These are phyloP conservation scores for Mus caroli DNA, from an alignment of 2,797 vertebrate species.

Conservation along the genomic window DNA sequence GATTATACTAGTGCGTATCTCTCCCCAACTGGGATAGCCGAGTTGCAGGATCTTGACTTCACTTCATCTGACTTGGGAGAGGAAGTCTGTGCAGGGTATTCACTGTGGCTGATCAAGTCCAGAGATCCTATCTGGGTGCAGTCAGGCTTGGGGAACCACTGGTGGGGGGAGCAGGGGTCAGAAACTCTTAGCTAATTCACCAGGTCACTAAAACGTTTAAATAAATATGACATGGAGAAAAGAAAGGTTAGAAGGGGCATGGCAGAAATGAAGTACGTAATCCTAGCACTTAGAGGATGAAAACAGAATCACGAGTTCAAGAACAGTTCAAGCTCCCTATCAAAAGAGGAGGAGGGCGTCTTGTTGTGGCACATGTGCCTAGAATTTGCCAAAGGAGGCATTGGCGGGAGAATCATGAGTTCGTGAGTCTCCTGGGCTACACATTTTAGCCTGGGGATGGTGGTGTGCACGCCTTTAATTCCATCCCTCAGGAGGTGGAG, in stretches of 20 bases:
- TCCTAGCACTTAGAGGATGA: background rate
- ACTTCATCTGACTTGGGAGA: background rate
- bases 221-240: background rate
- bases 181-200: background rate
- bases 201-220: constrained; percentile 5
- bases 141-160: background rate
- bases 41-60: background rate
- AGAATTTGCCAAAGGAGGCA: background rate
- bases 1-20: background rate
- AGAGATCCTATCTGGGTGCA: background rate
- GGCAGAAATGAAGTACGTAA: background rate
- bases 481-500: background rate
- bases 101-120: background rate
- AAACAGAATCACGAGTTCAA: background rate
- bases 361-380: too few relatives aligned
- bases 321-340: background rate
- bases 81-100: background rate
- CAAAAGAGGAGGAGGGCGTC: background rate
- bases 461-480: background rate
- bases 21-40: background rate
- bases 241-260: background rate
- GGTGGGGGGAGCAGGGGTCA: background rate
- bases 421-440: background rate
- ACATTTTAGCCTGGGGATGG: background rate
- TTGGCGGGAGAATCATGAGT: background rate